A percentile compares a stretch with the other conserved stretches of the same genome.
Evolutionary conservation across 2,888 invertebrate species (phyloP).

Genomic region (Tineola bisselliella): DNA sequence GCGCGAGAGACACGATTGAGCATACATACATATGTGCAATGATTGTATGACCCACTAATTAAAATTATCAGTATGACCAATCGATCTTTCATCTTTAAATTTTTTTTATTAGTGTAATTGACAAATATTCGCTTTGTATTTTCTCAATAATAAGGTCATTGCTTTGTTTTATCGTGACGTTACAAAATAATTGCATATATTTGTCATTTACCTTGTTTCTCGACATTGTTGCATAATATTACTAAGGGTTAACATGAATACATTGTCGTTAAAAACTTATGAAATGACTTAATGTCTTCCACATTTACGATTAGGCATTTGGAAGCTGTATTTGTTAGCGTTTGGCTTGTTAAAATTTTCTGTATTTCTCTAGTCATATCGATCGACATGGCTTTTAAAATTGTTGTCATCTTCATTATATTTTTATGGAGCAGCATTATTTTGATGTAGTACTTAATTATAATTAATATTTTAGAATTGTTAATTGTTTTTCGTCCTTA

Average conservation of each 20-base stretch:
- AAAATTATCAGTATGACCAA: background rate
- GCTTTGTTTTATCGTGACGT: background rate
- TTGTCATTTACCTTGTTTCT: background rate
- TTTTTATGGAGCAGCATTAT: background rate
- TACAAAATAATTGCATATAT: constrained; percentile 6
- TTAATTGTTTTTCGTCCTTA: background rate
- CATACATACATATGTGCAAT: background rate
- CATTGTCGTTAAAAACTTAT: constrained; percentile 6
- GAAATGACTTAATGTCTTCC: constrained; percentile 11
- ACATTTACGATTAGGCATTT: constrained; percentile 9
- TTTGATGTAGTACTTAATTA: constrained; percentile 1
- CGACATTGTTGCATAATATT: background rate
- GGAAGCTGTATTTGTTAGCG: background rate
- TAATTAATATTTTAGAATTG: constrained; percentile 1
- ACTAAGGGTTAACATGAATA: background rate
- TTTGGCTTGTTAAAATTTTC: background rate
- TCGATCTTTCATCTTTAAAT: background rate
- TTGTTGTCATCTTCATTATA: background rate
- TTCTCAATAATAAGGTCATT: background rate
- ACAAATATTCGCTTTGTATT: background rate
- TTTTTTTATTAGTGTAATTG: background rate
- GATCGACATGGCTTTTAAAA: background rate
- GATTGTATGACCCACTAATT: too few relatives aligned
- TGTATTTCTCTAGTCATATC: background rate
- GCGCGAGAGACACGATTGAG: background rate